Conservation (phyloP, 2,113 vertebrate genomes). For the Parus major region DNA sequence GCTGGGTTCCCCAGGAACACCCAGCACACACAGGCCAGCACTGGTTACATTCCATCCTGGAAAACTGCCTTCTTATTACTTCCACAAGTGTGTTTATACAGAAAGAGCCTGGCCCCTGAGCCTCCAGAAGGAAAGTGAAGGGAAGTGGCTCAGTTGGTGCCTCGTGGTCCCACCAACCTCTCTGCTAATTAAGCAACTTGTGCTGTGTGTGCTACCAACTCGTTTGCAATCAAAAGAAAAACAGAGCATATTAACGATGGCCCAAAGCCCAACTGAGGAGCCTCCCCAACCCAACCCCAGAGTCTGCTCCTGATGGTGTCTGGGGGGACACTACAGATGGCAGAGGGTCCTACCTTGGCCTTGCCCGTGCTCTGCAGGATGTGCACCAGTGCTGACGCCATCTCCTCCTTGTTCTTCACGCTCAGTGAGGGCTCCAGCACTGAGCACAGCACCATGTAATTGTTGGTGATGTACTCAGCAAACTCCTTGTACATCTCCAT, state of each 20-base stretch:
- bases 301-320: fast-evolving
- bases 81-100: background rate
- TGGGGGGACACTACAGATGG: fast-evolving
- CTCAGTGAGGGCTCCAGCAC: slow-evolving; percentile 94
- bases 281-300: background rate
- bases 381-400: slow-evolving; percentile 94
- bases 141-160: background rate
- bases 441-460: slow-evolving; percentile 94
- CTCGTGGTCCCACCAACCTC: background rate
- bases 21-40: background rate
- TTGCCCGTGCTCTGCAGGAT: slow-evolving; percentile 98
- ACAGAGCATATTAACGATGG: fast-evolving
- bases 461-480: slow-evolving; percentile 97
- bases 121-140: background rate
- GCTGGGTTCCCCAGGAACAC: background rate
- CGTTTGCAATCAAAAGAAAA: background rate
- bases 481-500: slow-evolving; percentile 99
- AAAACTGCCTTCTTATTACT: background rate
- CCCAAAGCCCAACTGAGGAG: fast-evolving
- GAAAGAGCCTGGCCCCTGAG: background rate
- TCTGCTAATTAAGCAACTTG: background rate
- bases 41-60: background rate
- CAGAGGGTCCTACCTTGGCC: slow-evolving; percentile 85
- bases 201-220: background rate
- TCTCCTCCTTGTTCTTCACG: slow-evolving; percentile 99